Conservation (phyloP, 2,797 vertebrate genomes). For the Chiroxiphia lanceolata region DNA sequence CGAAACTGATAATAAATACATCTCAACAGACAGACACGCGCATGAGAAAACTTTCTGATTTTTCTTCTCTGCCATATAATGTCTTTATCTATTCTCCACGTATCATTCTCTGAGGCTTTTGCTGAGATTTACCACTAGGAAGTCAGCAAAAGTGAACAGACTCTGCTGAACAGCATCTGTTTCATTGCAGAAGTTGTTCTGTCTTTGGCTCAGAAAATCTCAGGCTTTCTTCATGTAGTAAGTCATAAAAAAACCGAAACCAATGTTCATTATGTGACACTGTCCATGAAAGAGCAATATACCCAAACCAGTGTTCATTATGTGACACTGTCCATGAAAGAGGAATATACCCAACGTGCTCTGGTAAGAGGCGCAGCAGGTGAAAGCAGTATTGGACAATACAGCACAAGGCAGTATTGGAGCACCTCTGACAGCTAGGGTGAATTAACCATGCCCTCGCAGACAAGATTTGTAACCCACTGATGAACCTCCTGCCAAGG, state of each 20-base stretch:
- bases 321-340: not conserved
- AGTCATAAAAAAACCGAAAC: not conserved
- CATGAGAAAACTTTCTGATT: constrained; percentile 32
- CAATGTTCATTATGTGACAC: not conserved
- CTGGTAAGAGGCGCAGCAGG: not conserved
- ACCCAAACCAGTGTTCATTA: not conserved
- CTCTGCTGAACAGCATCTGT: not conserved
- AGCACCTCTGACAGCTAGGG: not conserved
- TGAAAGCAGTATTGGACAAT: not conserved
- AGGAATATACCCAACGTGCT: not conserved
- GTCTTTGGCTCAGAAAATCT: not conserved
- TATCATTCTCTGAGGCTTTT: constrained; percentile 24
- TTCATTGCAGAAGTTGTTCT: not conserved
- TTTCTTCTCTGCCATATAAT: constrained; percentile 10
- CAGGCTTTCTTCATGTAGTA: not conserved
- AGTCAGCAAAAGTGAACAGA: not conserved
- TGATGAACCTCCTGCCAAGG: not conserved
- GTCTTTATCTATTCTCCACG: not conserved
- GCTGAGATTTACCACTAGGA: constrained; percentile 28
- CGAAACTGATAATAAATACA: constrained; percentile 52
- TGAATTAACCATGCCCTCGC: accelerated
- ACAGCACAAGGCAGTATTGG: not conserved
- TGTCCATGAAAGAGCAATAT: not conserved
- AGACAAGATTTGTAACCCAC: not conserved
- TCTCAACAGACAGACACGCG: not conserved